Base-by-base conservation (phyloP, 2,113 vertebrate genomes). In the Micromys minutus region DNA sequence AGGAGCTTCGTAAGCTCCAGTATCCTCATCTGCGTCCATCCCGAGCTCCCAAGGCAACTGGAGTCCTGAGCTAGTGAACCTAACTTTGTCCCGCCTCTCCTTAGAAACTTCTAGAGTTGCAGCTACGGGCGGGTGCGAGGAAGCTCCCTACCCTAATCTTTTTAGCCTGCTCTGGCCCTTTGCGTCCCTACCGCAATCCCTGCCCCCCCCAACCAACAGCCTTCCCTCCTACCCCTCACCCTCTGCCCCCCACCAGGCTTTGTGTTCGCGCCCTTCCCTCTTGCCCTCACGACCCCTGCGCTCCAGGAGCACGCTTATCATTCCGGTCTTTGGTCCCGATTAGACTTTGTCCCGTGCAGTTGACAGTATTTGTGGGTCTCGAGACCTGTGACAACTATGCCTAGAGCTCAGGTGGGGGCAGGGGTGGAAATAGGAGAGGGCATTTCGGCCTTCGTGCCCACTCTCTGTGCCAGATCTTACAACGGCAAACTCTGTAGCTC, bases 341-440 rank as follows among this genome's bases (percentile, higher is more conserved):
- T 89, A 89, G 92, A 95, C 95, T 95, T 94, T 84, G 89, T 72
- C 83, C 74, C 21, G 1, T 29, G 57, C 47, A 3, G 7, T 52
- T 80, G 55, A 42, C 71, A 57, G 39, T 34, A 42, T 8, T 31
- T 47, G 36, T 77, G 79, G 17, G 7, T 52, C 74, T 87, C 63
- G 71, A 87, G 55, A 74, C 10, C 47, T 74, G 31, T 45, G 24
- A 55, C 8, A 0, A 34, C 6, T 0, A 42, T 39, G 22, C 39
- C 31, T 4, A 9, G 16, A 52, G 31, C 50, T 13, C 7, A 0
- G 8, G 36, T 45, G 17, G 26, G 55, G 34, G 5, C n/a, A 39
- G 34, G 69, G 77, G 50, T 72, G n/a, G 45, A 31, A 87, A 65
- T 3, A 8, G 52, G 29, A 89, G 71, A 89, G 21, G 0, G 2